Conservation (phyloP, 53 echinoderm and acorn worm species). For the Paracentrotus lividus region DNA sequence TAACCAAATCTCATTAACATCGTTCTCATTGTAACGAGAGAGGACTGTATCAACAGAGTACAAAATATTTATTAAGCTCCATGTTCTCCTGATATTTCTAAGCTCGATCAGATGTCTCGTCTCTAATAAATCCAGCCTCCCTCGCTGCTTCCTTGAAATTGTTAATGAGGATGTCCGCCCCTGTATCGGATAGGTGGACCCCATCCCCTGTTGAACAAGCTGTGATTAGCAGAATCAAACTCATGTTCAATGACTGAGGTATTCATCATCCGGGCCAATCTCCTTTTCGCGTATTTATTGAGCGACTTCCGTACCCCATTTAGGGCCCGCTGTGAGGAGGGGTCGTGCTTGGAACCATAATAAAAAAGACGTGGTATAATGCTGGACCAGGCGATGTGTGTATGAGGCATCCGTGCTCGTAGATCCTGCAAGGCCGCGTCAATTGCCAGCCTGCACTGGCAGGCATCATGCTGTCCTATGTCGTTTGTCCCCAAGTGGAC, state of each 20-base stretch:
- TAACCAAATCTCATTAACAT: no score
- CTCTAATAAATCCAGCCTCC: background rate
- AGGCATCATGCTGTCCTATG: slow-evolving; percentile 27
- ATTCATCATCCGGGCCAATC: background rate
- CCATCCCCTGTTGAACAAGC: slow-evolving; percentile 14
- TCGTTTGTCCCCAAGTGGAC: slow-evolving; percentile 17
- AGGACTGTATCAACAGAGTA: no score
- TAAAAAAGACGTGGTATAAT: slow-evolving; percentile 29
- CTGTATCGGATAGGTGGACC: slow-evolving; percentile 37
- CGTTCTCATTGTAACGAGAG: no score
- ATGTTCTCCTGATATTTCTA: no score
- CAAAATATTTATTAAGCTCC: background rate
- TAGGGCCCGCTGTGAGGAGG: background rate
- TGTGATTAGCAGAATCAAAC: background rate
- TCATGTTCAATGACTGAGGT: background rate
- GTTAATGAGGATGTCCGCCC: slow-evolving; percentile 16
- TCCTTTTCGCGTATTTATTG: slow-evolving; percentile 19
- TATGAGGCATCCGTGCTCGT: background rate
- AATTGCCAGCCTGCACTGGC: slow-evolving; percentile 2
- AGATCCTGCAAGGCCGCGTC: background rate
- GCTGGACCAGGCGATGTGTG: slow-evolving; percentile 14
- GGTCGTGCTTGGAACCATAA: background rate
- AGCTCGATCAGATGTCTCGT: background rate
- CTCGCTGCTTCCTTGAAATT: slow-evolving; percentile 25
- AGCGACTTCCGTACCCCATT: slow-evolving; percentile 29